phyloP scores from a whole-genome alignment of 1,140 invertebrate genomes.

The Pygmarrhopalites habei region DNA sequence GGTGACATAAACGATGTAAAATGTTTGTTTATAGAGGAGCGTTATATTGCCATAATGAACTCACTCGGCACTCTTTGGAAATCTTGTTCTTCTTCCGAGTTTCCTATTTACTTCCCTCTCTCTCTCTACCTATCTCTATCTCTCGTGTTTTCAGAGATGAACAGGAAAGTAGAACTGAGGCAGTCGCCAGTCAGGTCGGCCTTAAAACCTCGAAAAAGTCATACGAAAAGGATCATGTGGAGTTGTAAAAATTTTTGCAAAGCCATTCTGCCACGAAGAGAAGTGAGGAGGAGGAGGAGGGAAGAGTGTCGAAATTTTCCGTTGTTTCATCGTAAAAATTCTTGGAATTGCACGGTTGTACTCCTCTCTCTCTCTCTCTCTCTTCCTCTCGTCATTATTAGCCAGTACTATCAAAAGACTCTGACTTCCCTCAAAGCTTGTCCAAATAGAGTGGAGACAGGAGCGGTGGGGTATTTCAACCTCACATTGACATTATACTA shows the following conservation, averaged over 20 bases:
- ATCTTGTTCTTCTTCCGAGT: no score
- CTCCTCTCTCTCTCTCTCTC: no score
- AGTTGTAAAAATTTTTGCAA: constrained; percentile 11
- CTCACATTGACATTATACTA: no score
- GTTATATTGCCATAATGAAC: not conserved
- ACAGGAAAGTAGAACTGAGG: no score
- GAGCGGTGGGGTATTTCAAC: no score
- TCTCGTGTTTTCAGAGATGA: no score
- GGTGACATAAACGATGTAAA: constrained; percentile 6
- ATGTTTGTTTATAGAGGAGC: constrained; percentile 4
- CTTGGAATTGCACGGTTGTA: constrained; percentile 4
- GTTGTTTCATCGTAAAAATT: constrained; percentile 19
- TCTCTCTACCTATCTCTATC: no score
- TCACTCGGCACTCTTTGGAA: not conserved
- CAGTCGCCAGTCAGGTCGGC: constrained; percentile 4
- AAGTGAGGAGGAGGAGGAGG: not conserved
- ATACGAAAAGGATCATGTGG: not conserved
- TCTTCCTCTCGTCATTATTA: no score
- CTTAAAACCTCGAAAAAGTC: not conserved
- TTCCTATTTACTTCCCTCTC: no score
- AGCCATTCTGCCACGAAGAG: not conserved
- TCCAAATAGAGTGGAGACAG: no score
- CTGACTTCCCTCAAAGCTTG: no score
- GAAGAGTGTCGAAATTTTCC: constrained; percentile 21
- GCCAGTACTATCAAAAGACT: no score